phyloP scores from a whole-genome alignment of 2,113 vertebrate genomes.

The Phaethon lepturus region DNA sequence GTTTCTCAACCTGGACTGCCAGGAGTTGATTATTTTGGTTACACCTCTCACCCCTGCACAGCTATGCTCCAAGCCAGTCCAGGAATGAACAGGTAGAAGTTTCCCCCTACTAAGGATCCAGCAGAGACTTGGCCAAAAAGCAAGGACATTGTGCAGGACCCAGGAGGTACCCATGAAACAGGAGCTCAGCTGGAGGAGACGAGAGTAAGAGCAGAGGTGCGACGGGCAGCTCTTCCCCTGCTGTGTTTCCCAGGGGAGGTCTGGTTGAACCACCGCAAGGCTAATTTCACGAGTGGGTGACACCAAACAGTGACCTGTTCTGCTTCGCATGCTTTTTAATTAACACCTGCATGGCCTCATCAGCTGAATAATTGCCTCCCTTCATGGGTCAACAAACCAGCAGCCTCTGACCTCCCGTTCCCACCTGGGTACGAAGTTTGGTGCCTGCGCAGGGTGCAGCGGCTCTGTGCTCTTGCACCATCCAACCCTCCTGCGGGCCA shows the following conservation, averaged over 20 bases:
- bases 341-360: conserved; percentile 65
- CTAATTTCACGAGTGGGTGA: conserved; percentile 45
- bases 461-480: neutral
- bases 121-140: neutral
- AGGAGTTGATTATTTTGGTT: neutral
- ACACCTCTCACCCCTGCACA: neutral
- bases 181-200: neutral
- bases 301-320: conserved; percentile 63
- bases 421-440: neutral
- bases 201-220: neutral
- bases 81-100: neutral
- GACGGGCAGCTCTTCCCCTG: neutral
- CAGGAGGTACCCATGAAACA: neutral
- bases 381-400: conserved; percentile 64
- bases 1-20: neutral
- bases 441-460: neutral
- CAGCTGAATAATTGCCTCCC: conserved; percentile 47
- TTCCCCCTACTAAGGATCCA: neutral
- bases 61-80: neutral
- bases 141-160: neutral
- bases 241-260: neutral
- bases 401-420: conserved; percentile 2
- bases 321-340: conserved; percentile 66
- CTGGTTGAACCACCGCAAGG: neutral
- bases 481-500: fast-evolving